Evolutionary conservation across 2,888 invertebrate genomes (phyloP).

Genomic region (Operophtera brumata): DNA sequence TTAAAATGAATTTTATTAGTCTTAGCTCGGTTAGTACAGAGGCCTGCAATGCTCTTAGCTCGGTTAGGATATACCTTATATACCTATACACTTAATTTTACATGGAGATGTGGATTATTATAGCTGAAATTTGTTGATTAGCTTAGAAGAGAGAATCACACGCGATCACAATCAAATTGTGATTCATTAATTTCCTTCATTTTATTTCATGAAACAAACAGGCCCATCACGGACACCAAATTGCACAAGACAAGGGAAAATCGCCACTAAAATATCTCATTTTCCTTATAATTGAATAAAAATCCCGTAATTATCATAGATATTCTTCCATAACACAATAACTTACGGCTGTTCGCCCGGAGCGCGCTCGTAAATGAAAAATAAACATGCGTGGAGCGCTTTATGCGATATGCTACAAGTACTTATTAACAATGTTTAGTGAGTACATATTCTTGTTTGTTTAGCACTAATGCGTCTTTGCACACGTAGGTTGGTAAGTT

Average conservation of each 20-base stretch:
- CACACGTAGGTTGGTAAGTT: neutral
- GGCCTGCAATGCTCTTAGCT: too few relatives aligned
- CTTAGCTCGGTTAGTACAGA: too few relatives aligned
- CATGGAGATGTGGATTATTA: too few relatives aligned
- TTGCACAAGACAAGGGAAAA: slow-evolving; percentile 19
- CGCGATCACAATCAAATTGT: slow-evolving; percentile 4
- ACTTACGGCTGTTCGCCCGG: slow-evolving; percentile 22
- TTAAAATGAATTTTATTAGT: too few relatives aligned
- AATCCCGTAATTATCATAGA: slow-evolving; percentile 33
- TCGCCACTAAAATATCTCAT: slow-evolving; percentile 20
- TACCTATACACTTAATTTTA: too few relatives aligned
- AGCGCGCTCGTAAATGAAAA: slow-evolving; percentile 72
- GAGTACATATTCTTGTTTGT: slow-evolving; percentile 35
- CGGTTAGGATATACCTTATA: too few relatives aligned
- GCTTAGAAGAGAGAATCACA: neutral
- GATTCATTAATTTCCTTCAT: slow-evolving; percentile 13
- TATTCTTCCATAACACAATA: slow-evolving; percentile 30
- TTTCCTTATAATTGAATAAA: slow-evolving; percentile 32
- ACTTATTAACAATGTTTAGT: slow-evolving; percentile 68
- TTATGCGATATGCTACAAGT: slow-evolving; percentile 64
- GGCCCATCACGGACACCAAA: slow-evolving; percentile 17
- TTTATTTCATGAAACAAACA: slow-evolving; percentile 8
- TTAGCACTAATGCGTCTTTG: slow-evolving; percentile 11
- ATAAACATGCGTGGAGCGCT: slow-evolving; percentile 71
- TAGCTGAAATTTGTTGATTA: too few relatives aligned